Percentiles rank a stretch among this genome's conserved stretches.
These are phyloP conservation scores for Thaumetopoea pityocampa DNA, from an alignment of 1,140 invertebrate genomes.

Conservation along the genomic window DNA sequence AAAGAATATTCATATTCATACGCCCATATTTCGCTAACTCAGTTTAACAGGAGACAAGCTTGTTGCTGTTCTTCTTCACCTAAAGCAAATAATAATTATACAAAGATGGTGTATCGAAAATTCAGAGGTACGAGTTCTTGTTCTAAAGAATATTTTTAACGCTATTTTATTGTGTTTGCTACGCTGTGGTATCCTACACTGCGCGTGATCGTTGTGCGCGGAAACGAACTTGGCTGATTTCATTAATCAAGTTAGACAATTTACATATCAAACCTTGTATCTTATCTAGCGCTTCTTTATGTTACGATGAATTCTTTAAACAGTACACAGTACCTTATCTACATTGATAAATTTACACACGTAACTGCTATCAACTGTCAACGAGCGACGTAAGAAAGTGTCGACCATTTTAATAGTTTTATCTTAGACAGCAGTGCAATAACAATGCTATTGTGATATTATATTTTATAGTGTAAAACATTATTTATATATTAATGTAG, in stretches of 20 bases:
- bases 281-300: constrained; percentile 54
- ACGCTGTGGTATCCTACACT: background rate
- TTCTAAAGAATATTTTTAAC: too few relatives aligned
- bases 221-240: constrained; percentile 15
- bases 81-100: too few relatives aligned
- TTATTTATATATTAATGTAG: constrained; percentile 18
- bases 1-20: too few relatives aligned
- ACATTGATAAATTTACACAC: constrained; percentile 68
- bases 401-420: constrained; percentile 50
- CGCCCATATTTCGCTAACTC: too few relatives aligned
- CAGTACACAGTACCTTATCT: constrained; percentile 61
- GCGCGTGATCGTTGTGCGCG: background rate
- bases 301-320: constrained; percentile 52
- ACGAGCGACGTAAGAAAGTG: constrained; percentile 57
- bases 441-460: constrained; percentile 31
- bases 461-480: constrained; percentile 11
- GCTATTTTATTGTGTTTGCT: too few relatives aligned
- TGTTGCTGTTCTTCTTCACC: too few relatives aligned
- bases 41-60: too few relatives aligned
- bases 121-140: too few relatives aligned
- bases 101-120: too few relatives aligned
- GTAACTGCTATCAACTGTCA: constrained; percentile 40
- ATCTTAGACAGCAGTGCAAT: constrained; percentile 39
- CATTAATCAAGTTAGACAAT: constrained; percentile 22
- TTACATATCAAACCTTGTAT: too few relatives aligned